phyloP scores from a whole-genome alignment of 2,888 invertebrate species.

The Hemithea aestivaria region DNA sequence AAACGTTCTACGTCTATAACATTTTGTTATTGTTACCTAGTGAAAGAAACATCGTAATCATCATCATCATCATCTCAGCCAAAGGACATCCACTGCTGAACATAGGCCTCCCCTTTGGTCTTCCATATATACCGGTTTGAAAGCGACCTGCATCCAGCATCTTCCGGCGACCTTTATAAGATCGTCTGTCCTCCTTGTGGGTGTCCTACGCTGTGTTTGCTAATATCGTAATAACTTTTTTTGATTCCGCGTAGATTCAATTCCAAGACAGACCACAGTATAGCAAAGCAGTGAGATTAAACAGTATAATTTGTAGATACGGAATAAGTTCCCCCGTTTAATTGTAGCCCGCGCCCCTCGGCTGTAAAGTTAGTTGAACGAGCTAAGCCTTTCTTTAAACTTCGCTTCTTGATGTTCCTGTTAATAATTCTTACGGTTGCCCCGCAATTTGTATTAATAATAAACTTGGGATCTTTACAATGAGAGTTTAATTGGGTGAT shows the following conservation, averaged over 20 bases:
- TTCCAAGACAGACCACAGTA: slow-evolving; percentile 1
- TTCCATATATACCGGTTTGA: too few relatives aligned
- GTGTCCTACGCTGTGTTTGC: too few relatives aligned
- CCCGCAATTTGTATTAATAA: slow-evolving; percentile 16
- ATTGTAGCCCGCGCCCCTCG: slow-evolving; percentile 20
- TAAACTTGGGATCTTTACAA: slow-evolving; percentile 7
- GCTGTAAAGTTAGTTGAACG: slow-evolving; percentile 21
- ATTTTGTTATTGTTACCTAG: too few relatives aligned
- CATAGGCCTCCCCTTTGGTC: too few relatives aligned
- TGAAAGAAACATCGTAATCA: too few relatives aligned
- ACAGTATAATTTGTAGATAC: slow-evolving; percentile 26
- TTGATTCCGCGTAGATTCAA: background rate
- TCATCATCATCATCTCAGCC: too few relatives aligned
- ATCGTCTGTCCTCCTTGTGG: too few relatives aligned
- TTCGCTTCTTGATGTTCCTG: slow-evolving; percentile 19
- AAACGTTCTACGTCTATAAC: too few relatives aligned
- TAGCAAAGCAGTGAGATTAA: slow-evolving; percentile 23
- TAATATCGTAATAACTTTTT: too few relatives aligned
- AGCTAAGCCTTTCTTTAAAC: slow-evolving; percentile 22
- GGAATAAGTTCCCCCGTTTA: slow-evolving; percentile 25
- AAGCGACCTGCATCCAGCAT: too few relatives aligned
- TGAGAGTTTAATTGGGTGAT: slow-evolving; percentile 11
- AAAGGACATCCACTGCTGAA: too few relatives aligned
- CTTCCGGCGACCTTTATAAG: too few relatives aligned
- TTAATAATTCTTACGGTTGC: slow-evolving; percentile 15